Conservation (phyloP, 2,797 vertebrate genomes). For the Cheracebus regulus region DNA sequence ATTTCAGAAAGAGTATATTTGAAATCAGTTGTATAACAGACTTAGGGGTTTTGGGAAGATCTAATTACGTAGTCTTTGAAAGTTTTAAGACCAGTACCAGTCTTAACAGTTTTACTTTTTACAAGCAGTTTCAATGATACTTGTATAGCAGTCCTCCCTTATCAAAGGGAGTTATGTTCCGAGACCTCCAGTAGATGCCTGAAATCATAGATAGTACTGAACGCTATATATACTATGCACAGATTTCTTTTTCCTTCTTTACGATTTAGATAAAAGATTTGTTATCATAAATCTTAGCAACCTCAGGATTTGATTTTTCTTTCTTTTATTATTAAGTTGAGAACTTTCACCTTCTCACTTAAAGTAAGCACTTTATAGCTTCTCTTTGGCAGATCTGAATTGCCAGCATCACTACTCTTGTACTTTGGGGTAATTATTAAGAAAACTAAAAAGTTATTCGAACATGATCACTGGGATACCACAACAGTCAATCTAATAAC, state of each 20-base stretch:
- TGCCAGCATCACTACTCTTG: background rate
- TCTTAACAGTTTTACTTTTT: conserved; percentile 29
- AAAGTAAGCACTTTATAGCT: background rate
- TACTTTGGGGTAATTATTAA: background rate
- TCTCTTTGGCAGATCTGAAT: background rate
- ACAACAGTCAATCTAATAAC: background rate
- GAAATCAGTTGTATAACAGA: conserved; percentile 64
- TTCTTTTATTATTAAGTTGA: background rate
- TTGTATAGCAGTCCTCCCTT: background rate
- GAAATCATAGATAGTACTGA: background rate
- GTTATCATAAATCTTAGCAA: background rate
- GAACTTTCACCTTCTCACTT: background rate
- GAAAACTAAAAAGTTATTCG: background rate
- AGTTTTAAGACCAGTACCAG: background rate
- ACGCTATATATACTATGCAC: too few relatives aligned
- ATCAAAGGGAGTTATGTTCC: background rate
- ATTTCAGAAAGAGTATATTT: conserved; percentile 61
- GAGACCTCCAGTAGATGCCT: background rate
- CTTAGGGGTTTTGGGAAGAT: conserved; percentile 30
- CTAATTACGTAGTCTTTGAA: conserved; percentile 48
- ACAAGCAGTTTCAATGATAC: background rate
- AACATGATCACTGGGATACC: background rate
- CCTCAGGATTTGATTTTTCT: background rate
- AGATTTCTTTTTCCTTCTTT: background rate
- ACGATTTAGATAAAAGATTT: background rate